phyloP scores from a whole-genome alignment of 1,140 invertebrate species.

The Zaprionus capensis region DNA sequence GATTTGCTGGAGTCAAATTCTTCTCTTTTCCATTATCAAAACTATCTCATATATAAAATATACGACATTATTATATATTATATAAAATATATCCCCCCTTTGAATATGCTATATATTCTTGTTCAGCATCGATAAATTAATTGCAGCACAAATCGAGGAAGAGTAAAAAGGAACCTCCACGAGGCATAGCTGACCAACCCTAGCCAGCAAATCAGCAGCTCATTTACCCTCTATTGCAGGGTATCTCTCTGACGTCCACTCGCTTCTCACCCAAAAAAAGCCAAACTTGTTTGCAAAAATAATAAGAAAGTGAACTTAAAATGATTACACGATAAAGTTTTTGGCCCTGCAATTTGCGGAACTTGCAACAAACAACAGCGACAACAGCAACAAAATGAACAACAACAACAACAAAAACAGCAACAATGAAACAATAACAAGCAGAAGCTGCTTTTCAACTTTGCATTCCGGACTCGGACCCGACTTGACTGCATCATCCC shows the following conservation, averaged over 20 bases:
- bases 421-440: conserved; percentile 8
- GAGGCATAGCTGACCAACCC: neutral
- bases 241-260: neutral
- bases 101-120: neutral
- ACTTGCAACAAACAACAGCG: conserved; percentile 24
- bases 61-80: too few species aligned
- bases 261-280: neutral
- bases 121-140: neutral
- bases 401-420: conserved; percentile 8
- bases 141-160: neutral
- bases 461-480: conserved; percentile 34
- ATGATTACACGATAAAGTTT: conserved; percentile 81
- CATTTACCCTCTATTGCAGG: neutral
- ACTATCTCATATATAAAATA: too few species aligned
- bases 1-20: too few species aligned
- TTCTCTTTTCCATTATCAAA: too few species aligned
- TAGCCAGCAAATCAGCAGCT: neutral
- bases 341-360: conserved; percentile 70
- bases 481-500: conserved; percentile 24
- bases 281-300: conserved; percentile 61
- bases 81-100: neutral
- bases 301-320: conserved; percentile 81
- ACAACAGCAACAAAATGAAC: conserved; percentile 13
- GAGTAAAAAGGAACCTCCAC: too few species aligned
- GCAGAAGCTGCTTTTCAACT: conserved; percentile 24